These are phyloP conservation scores for Metridium senile DNA, from an alignment of 92 coral and sea anemone species.

Conservation along the genomic window DNA sequence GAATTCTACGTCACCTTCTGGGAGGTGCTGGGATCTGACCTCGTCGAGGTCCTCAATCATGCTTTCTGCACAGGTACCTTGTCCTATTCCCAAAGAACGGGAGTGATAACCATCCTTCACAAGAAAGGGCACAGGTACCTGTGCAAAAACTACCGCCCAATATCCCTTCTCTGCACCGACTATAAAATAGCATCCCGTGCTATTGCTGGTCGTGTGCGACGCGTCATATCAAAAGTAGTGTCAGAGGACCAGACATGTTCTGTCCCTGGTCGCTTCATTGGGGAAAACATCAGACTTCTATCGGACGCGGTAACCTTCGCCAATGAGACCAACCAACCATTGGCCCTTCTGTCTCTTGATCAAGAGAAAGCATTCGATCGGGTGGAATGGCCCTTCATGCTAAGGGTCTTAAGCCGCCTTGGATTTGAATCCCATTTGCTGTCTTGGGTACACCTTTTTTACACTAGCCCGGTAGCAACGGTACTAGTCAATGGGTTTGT, in stretches of 20 bases:
- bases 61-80: constrained; percentile 5
- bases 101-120: constrained; percentile 33
- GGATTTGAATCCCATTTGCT: constrained; percentile 53
- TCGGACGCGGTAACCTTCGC: constrained; percentile 22
- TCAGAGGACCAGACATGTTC: constrained; percentile 54
- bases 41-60: constrained; percentile 38
- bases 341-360: constrained; percentile 44
- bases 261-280: constrained; percentile 47
- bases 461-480: constrained; percentile 32
- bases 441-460: constrained; percentile 39
- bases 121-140: constrained; percentile 46
- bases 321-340: not conserved
- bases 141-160: constrained; percentile 58
- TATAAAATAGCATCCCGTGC: constrained; percentile 44
- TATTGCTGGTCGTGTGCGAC: constrained; percentile 26
- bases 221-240: constrained; percentile 19
- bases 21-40: constrained; percentile 45
- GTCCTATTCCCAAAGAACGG: constrained; percentile 32
- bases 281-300: constrained; percentile 46
- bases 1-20: constrained; percentile 61
- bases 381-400: constrained; percentile 59
- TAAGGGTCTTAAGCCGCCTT: constrained; percentile 13
- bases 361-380: constrained; percentile 59
- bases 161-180: constrained; percentile 45
- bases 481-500: constrained; percentile 49